Evolutionary conservation across 2,888 invertebrate species (phyloP).

Genomic region (Hemithea aestivaria): DNA sequence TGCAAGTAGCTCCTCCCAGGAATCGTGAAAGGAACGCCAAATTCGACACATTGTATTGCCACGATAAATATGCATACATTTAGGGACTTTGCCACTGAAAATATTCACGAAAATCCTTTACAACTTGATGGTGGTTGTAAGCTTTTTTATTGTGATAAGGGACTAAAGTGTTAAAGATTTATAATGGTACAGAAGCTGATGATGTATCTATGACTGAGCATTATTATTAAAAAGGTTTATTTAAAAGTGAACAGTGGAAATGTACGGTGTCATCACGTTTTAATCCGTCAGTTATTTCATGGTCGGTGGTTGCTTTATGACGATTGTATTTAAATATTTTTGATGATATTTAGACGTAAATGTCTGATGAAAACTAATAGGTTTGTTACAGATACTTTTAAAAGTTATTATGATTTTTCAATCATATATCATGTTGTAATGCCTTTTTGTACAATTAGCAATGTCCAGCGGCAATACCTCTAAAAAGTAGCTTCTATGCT

Average conservation of each 20-base stretch:
- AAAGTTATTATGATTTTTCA: no score
- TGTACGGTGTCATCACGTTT: constrained; percentile 62
- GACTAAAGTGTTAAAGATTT: neutral
- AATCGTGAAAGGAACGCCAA: constrained; percentile 62
- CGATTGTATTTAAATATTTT: constrained; percentile 15
- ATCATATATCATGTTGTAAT: no score
- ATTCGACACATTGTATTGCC: constrained; percentile 56
- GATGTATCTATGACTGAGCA: constrained; percentile 67
- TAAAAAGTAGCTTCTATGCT: no score
- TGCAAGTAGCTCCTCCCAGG: constrained; percentile 52
- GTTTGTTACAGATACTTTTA: no score
- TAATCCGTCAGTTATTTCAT: constrained; percentile 70
- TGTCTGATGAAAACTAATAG: neutral
- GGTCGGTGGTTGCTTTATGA: constrained; percentile 37
- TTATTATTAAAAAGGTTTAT: constrained; percentile 33
- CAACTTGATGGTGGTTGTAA: neutral
- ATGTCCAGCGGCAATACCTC: no score
- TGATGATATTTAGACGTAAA: neutral
- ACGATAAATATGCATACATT: constrained; percentile 16
- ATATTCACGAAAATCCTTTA: neutral
- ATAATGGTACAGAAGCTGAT: constrained; percentile 46
- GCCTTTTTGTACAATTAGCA: no score
- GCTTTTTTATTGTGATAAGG: neutral
- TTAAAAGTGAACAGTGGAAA: constrained; percentile 42
- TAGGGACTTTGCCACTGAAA: constrained; percentile 8